phyloP scores from a whole-genome alignment of 2,113 vertebrate genomes.

The Elephantulus edwardii region DNA sequence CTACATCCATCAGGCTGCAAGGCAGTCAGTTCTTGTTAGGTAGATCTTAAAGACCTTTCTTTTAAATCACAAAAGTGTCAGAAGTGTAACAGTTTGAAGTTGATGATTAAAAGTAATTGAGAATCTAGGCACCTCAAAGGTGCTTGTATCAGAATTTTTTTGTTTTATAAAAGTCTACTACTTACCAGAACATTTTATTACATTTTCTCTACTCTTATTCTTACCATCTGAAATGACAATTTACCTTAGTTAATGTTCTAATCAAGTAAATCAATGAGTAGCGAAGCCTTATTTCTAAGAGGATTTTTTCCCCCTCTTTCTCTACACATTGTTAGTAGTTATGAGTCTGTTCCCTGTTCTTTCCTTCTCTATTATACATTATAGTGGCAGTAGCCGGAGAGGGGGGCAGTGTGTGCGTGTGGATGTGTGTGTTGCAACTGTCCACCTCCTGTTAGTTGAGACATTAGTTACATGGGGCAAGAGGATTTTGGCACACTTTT shows the following conservation, averaged over 20 bases:
- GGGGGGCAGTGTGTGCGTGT: background rate
- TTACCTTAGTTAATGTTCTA: conserved; percentile 79
- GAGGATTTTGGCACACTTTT: conserved; percentile 83
- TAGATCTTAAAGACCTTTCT: conserved; percentile 29
- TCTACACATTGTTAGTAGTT: background rate
- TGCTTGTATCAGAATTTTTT: conserved; percentile 63
- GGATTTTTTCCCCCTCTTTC: conserved; percentile 32
- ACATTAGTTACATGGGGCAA: conserved; percentile 83
- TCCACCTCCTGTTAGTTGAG: conserved; percentile 81
- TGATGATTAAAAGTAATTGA: conserved; percentile 54
- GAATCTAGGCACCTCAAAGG: conserved; percentile 59
- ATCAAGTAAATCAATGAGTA: conserved; percentile 78
- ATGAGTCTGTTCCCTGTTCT: background rate
- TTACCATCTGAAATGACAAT: conserved; percentile 75
- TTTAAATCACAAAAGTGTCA: conserved; percentile 3
- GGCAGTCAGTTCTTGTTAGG: conserved; percentile 44
- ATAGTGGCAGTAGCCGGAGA: background rate
- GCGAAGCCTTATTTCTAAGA: conserved; percentile 74
- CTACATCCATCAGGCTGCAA: conserved; percentile 13
- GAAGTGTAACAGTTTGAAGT: conserved; percentile 42
- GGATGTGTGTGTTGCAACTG: conserved; percentile 58
- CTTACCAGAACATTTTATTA: no score
- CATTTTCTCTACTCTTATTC: conserved; percentile 73
- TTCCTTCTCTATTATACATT: background rate
- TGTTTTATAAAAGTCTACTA: no score